Evolutionary conservation across 2,888 invertebrate genomes (phyloP), one percentile per base, ranked within the genome.

Genomic region (Nipponacmea schrenckii): DNA sequence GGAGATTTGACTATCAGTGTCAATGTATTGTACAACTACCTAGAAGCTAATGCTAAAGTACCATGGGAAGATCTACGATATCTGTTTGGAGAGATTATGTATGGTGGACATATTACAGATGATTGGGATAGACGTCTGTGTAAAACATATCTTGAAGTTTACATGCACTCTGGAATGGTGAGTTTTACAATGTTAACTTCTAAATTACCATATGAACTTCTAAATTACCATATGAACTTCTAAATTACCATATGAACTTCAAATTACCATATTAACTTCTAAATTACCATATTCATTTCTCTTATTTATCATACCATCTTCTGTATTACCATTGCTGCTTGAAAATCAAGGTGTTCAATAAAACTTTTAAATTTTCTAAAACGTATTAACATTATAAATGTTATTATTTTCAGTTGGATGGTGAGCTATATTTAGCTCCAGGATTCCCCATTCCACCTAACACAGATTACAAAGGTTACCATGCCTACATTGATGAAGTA

Each of bases 1-100:
- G 95, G 93, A 72, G 97, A 97, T 85, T 91, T 97, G 71, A 96
- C 95, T 70, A 97, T 97, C 80, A 96, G 96, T 72, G 95, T 96
- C 0, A 96, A 96, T 83, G 97, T 98, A 0, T 91, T 97, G 17
- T 96, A 94, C 89, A 97, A 97, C 89, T 97, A 97, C 88, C 90
- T 97, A 83, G 97, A 98, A 89, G 96, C 95, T 0, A 97, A 97
- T 88, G 93, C 94, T 0, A 89, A 89, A 82, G 88, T 97, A 0
- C 97, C 97, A 0, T 98, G 97, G 97, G 97, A 97, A 87, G 97
- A 98, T 90, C 90, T 98, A 76, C 91, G 97, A 67, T 98, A 97
- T 89, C 91, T 98, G 0, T 97, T 98, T 86, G 98, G 98, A 0
- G 97, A 98, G 90, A 98, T 98, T 80, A 98, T 98, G 97, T 98